Evolutionary conservation across 2,888 invertebrate genomes (phyloP), one percentile per base, ranked within the genome.

Genomic region (Erebia ligea): DNA sequence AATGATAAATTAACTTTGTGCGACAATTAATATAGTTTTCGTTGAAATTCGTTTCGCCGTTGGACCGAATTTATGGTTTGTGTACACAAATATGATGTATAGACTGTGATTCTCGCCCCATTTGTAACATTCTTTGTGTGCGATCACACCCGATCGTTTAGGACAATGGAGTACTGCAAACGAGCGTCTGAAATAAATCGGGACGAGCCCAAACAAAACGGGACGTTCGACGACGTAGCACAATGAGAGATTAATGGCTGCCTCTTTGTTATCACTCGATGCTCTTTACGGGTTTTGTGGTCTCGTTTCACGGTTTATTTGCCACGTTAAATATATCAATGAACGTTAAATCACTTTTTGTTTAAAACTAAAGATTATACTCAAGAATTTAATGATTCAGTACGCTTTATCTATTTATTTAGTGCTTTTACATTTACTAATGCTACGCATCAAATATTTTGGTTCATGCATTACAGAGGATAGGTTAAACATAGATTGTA

Each of bases 211-310:
- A 90, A 90, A 92, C 92, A 92, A 86, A 86, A 86, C 88, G 85
- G 84, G 82, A 84, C 85, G 84, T 83, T 86, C 86, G 83, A 85
- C 85, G 84, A 80, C 82, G 82, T 84, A 84, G 81, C 86, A 92
- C 92, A 92, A 91, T 91, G 84, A 84, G 87, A 90, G 92, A 92
- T 92, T 92, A 92, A 92, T 92, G 90, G 86, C 84, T 79, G 81
- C 80, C 87, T 88, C 89, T 90, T 90, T 92, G 91, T 91, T 88
- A 89, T 86, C 87, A 84, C 82, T 82, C 83, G 86, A 89, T 89
- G 87, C 85, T 91, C 89, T 91, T 92, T 87, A 88, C 86, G 83
- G 83, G 81, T 86, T 91, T 90, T 90, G 91, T 89, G 86, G 88
- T 83, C 86, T 91, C 90, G 89, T 91, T 92, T 92, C 91, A 91